Percentiles rank a stretch among this genome's conserved stretches.
Conservation (phyloP, 2,888 invertebrate species). For the Andrena fulva region DNA sequence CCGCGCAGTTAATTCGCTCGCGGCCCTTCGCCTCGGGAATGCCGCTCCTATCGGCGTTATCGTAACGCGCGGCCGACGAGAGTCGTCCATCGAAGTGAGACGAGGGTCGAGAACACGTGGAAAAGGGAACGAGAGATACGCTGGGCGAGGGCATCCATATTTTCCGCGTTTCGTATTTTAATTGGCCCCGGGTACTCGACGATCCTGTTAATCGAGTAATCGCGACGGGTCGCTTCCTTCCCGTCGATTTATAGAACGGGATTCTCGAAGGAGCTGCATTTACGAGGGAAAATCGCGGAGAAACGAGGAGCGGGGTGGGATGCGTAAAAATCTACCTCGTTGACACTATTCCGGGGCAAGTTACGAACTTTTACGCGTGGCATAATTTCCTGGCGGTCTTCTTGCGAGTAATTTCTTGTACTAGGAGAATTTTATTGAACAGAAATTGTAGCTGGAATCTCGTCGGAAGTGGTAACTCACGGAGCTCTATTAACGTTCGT, state of each 20-base stretch:
- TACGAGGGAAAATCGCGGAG: background rate
- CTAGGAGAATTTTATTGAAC: background rate
- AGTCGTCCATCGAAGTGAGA: background rate
- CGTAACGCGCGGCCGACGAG: constrained; percentile 19
- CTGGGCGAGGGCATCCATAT: constrained; percentile 8
- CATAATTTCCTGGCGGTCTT: no score
- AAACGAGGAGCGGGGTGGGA: background rate
- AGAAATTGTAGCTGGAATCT: background rate
- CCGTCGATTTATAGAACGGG: background rate
- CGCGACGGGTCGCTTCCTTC: background rate
- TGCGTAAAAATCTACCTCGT: background rate
- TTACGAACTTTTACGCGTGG: background rate
- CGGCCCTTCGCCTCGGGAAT: background rate
- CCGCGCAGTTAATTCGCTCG: constrained; percentile 28
- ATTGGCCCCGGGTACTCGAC: background rate
- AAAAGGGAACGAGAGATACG: background rate
- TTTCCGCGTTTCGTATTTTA: background rate
- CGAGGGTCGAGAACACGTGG: background rate
- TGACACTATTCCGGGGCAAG: background rate
- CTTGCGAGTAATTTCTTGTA: background rate
- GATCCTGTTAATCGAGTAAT: constrained; percentile 3
- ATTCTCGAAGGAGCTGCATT: background rate
- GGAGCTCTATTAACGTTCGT: background rate
- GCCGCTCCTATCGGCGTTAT: constrained; percentile 27
- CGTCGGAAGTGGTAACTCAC: background rate